A percentile compares a stretch with the other conserved stretches of the same genome.
phyloP scores from a whole-genome alignment of 2,888 invertebrate species.

The Epicampocera succincta region DNA sequence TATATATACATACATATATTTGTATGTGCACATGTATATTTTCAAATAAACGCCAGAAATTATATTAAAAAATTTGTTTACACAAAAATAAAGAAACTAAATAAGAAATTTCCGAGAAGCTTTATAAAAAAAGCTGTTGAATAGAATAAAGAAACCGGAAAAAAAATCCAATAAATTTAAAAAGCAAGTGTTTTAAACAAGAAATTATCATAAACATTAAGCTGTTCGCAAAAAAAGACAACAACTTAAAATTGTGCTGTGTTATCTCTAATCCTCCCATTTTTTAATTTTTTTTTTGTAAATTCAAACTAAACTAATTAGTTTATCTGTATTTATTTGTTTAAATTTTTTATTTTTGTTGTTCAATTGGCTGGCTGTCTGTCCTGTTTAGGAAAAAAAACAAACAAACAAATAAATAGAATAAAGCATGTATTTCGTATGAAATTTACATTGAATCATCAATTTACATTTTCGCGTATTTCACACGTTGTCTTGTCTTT shows the following conservation, averaged over 20 bases:
- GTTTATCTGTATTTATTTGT: slow-evolving; percentile 53
- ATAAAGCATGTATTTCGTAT: slow-evolving; percentile 55
- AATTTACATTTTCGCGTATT: slow-evolving; percentile 50
- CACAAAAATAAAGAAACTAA: neutral
- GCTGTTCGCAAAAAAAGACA: slow-evolving; percentile 8
- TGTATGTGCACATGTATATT: too few species aligned
- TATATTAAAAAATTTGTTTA: slow-evolving; percentile 23
- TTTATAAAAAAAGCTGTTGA: neutral
- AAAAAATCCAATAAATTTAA: slow-evolving; percentile 14
- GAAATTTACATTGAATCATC: slow-evolving; percentile 67
- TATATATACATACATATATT: slow-evolving; percentile 23
- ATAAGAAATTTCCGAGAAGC: neutral
- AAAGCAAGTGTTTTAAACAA: slow-evolving; percentile 7
- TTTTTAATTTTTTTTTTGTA: slow-evolving; percentile 5
- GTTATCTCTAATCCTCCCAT: slow-evolving; percentile 15
- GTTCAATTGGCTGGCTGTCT: neutral
- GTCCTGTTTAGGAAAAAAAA: neutral
- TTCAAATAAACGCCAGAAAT: slow-evolving; percentile 42
- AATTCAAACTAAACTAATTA: slow-evolving; percentile 48
- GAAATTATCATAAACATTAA: neutral
- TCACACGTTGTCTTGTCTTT: slow-evolving; percentile 19
- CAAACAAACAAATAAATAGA: neutral
- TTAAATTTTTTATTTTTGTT: slow-evolving; percentile 17
- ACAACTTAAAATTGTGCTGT: slow-evolving; percentile 24
- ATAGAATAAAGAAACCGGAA: neutral